A percentile compares a stretch with the other conserved stretches of the same genome.
Evolutionary conservation across 2,888 invertebrate species (phyloP).

Genomic region (Nomada hirtipes): DNA sequence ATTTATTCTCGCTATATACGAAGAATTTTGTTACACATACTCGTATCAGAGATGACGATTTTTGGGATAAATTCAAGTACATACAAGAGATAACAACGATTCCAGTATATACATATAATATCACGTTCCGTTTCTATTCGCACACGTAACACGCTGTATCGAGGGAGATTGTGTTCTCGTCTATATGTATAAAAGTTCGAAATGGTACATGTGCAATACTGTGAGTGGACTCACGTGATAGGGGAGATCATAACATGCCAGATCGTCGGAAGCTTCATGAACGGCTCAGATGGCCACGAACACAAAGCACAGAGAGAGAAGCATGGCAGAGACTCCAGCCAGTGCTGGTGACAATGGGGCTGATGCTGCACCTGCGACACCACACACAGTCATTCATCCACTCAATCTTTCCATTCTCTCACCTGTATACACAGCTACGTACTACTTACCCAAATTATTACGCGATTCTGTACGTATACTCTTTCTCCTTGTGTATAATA

Average conservation of each 20-base stretch:
- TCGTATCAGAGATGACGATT: no score
- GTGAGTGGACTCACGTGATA: constrained; percentile 83
- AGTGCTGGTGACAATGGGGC: constrained; percentile 82
- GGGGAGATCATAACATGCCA: constrained; percentile 83
- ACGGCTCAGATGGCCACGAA: constrained; percentile 84
- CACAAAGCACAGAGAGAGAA: constrained; percentile 85
- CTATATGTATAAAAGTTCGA: constrained; percentile 17
- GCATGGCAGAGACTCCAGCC: constrained; percentile 84
- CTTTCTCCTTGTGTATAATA: constrained; percentile 37
- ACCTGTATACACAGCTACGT: constrained; percentile 68
- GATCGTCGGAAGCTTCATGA: constrained; percentile 82
- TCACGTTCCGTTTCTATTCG: not conserved
- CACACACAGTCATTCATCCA: constrained; percentile 83
- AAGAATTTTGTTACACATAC: no score
- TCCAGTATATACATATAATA: no score
- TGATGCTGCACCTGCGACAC: constrained; percentile 84
- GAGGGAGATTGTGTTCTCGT: not conserved
- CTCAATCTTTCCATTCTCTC: constrained; percentile 75
- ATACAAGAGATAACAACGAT: no score
- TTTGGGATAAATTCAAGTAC: no score
- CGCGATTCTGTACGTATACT: constrained; percentile 55
- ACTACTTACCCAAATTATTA: constrained; percentile 75
- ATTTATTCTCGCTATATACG: not conserved
- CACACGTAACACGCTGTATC: not conserved
- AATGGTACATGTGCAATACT: constrained; percentile 74